Conservation (phyloP, 2,888 invertebrate species). For the Patella ulyssiponensis region DNA sequence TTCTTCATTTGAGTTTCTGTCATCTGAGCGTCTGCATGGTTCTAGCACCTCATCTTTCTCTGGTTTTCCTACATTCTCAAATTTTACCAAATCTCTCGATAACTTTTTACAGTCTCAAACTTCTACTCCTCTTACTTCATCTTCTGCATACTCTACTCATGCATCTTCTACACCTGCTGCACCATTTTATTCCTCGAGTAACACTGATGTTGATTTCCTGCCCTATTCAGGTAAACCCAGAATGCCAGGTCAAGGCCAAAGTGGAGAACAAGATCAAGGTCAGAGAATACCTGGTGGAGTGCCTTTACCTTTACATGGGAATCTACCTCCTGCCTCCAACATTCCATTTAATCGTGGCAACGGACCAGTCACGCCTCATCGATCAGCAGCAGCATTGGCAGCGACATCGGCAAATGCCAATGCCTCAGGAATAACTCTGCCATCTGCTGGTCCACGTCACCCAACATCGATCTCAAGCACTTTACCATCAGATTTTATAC, state of each 20-base stretch:
- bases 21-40: slow-evolving; percentile 3
- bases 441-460: slow-evolving; percentile 21
- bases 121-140: neutral
- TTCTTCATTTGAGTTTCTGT: neutral
- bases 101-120: neutral
- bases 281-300: slow-evolving; percentile 38
- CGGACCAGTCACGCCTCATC: slow-evolving; percentile 24
- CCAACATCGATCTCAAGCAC: slow-evolving; percentile 36
- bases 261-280: slow-evolving; percentile 19
- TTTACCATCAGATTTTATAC: slow-evolving; percentile 38
- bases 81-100: slow-evolving; percentile 7
- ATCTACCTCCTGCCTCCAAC: slow-evolving; percentile 38
- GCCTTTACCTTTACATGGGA: slow-evolving; percentile 40
- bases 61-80: slow-evolving; percentile 9
- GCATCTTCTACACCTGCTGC: slow-evolving; percentile 17
- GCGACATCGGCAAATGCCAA: slow-evolving; percentile 17
- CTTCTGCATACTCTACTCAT: slow-evolving; percentile 4
- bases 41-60: neutral
- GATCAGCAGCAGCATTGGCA: slow-evolving; percentile 40
- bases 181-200: slow-evolving; percentile 5
- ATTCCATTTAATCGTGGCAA: slow-evolving; percentile 45
- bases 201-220: slow-evolving; percentile 24
- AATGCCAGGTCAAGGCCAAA: slow-evolving; percentile 20
- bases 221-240: slow-evolving; percentile 24
- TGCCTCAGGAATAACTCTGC: slow-evolving; percentile 26